These are phyloP conservation scores for Delia radicum DNA, from an alignment of 1,140 invertebrate species.

Conservation along the genomic window DNA sequence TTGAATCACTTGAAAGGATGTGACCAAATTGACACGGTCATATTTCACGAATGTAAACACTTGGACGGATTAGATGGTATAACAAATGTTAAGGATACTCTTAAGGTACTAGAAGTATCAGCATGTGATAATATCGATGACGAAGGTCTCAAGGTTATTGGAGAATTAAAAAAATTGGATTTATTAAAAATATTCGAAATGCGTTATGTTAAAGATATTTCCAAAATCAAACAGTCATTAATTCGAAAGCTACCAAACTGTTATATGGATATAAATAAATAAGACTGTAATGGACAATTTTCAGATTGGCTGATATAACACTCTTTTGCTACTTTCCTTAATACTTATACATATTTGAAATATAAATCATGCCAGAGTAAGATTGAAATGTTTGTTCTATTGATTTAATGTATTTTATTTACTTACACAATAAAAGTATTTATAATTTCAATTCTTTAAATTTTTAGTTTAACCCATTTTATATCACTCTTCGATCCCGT, in stretches of 20 bases:
- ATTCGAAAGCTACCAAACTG: constrained; percentile 56
- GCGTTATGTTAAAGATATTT: constrained; percentile 62
- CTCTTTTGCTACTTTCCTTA: too few relatives aligned
- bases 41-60: constrained; percentile 68
- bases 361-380: too few relatives aligned
- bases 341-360: too few relatives aligned
- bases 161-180: constrained; percentile 62
- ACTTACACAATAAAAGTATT: too few relatives aligned
- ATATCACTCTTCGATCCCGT: too few relatives aligned
- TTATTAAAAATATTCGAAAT: constrained; percentile 62
- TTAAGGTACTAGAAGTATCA: constrained; percentile 66
- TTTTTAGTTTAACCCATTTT: too few relatives aligned
- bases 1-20: constrained; percentile 60
- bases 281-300: too few relatives aligned
- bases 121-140: constrained; percentile 70
- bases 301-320: too few relatives aligned
- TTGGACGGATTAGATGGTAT: constrained; percentile 64
- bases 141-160: constrained; percentile 61
- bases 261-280: background rate
- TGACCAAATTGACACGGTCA: constrained; percentile 64
- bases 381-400: too few relatives aligned
- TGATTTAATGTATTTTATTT: too few relatives aligned
- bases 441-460: too few relatives aligned
- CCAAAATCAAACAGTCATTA: constrained; percentile 57
- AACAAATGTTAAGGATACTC: constrained; percentile 59